Evolutionary conservation across 2,797 vertebrate species (phyloP), one percentile per base, ranked within the genome.

Genomic region (Lutjanus argentimaculatus): DNA sequence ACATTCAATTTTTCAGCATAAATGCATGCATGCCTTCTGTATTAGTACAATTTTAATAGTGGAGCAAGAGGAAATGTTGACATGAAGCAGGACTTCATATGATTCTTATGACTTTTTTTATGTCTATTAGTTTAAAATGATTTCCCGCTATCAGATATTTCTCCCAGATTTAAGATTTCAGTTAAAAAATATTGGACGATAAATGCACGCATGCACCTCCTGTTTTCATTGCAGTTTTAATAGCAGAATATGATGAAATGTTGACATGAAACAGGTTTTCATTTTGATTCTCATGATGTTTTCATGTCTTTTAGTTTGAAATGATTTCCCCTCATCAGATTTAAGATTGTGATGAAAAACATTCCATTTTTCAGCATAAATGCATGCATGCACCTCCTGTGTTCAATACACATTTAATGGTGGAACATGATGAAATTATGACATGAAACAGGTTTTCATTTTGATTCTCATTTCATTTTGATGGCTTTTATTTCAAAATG

Each of bases 21-120:
- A 73, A 84, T 65, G 67, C 68, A 63, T 36, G 74, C 77, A 56
- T 72, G 76, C 80, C 83, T 66, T 59, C 77, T 52, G 68, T 83
- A 90, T 82, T 80, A 72, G 5, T 17, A 5, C 1, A 42, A 36
- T 55, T 56, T 12, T 22, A 77, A 77, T 30, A 12, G 6, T 21
- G 14, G 15, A 53, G 46, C 13, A 7, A 25, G 17, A 21, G 10
- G 2, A 51, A 72, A 36, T 46, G 46, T 8, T 63, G 36, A 17
- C 63, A 49, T 8, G 10, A 49, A 77, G 11, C 19, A 4, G 42
- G 12, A 55, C 66, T 73, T 36, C 6, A 62, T 58, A 67, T 8
- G 8, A 51, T n/a, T 57, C 40, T 25, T 43, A 3, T 49, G 19
- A 63, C 12, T 72, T 57, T 67, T 67, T 48, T 6, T 40, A 12